Base-by-base conservation (phyloP, 2,888 invertebrate species). In the Malacosoma neustria region DNA sequence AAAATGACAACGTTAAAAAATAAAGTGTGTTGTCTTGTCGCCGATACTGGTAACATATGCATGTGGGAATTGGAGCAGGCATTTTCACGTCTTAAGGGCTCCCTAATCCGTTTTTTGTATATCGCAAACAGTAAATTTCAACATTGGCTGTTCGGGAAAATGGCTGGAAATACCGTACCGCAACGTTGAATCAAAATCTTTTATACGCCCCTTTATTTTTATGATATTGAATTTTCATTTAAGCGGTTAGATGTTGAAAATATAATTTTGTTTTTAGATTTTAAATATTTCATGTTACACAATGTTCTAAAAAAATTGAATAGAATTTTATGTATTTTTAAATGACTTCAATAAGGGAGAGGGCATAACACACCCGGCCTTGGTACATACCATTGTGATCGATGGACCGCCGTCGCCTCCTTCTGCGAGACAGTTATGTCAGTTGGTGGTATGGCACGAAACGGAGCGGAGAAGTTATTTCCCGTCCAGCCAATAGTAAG, bases 101-200 rank as follows among this genome's bases (percentile, higher is more conserved):
- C 52, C 53, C 43, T 59, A 65, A 66, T 64, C 60, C 56, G 55
- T 62, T 72, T 70, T 71, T 70, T 65, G 54, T 64, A 62, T 61
- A 58, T 67, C 72, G 68, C 72, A 72, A 72, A 72, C 49, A 53
- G 51, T 41, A 56, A 53, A 61, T 66, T 61, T 55, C 53, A 49
- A 61, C 61, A 59, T 64, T 58, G 60, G 57, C 60, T 61, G 52
- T 57, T 46, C 46, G 57, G 52, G 51, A 52, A 60, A 61, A 61
- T 53, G 61, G 56, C 60, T 58, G 22, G 22, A 54, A 56, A 62
- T 54, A 48, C 49, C 41, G 45, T 46, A 57, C 47, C 51, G 55
- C 53, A 48, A 56, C 47, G 49, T 58, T 49, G 53, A 70, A 66
- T 67, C 67, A 63, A 63, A 70, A 61, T 61, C 54, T 58, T 58